Evolutionary conservation across 2,888 invertebrate species (phyloP).

Genomic region (Amblyjoppa proteus): DNA sequence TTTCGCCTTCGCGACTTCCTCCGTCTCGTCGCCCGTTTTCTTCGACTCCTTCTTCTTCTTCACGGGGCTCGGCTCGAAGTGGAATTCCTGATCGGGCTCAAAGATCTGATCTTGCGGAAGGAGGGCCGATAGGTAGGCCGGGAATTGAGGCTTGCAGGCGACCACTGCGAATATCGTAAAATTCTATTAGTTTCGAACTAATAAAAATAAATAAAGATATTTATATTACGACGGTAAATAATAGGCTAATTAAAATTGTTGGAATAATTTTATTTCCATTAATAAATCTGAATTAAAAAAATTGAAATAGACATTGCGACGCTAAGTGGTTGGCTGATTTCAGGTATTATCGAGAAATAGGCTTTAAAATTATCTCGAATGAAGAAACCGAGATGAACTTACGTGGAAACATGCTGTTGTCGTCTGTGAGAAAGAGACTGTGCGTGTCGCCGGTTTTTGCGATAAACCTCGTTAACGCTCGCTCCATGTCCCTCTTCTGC

Average conservation of each 20-base stretch:
- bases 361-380: background rate
- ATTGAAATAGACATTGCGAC: background rate
- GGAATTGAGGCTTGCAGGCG: slow-evolving; percentile 93
- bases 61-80: slow-evolving; percentile 80
- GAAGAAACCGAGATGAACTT: slow-evolving; percentile 82
- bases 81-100: slow-evolving; percentile 90
- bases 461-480: slow-evolving; percentile 96
- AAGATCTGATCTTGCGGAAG: slow-evolving; percentile 97
- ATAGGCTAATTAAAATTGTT: background rate
- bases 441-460: slow-evolving; percentile 98
- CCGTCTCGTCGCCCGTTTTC: slow-evolving; percentile 72
- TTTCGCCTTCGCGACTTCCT: slow-evolving; percentile 22
- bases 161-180: slow-evolving; percentile 89
- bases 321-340: background rate
- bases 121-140: slow-evolving; percentile 94
- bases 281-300: too few relatives aligned
- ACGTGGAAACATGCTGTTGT: slow-evolving; percentile 95
- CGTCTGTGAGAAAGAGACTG: slow-evolving; percentile 95
- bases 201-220: slow-evolving; percentile 61
- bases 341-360: background rate
- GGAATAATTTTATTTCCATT: background rate
- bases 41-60: slow-evolving; percentile 82
- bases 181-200: background rate
- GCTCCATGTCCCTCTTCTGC: slow-evolving; percentile 97
- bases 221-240: too few relatives aligned